Evolutionary conservation across 1,140 invertebrate species (phyloP).

Genomic region (Diachasmimorpha longicaudata): DNA sequence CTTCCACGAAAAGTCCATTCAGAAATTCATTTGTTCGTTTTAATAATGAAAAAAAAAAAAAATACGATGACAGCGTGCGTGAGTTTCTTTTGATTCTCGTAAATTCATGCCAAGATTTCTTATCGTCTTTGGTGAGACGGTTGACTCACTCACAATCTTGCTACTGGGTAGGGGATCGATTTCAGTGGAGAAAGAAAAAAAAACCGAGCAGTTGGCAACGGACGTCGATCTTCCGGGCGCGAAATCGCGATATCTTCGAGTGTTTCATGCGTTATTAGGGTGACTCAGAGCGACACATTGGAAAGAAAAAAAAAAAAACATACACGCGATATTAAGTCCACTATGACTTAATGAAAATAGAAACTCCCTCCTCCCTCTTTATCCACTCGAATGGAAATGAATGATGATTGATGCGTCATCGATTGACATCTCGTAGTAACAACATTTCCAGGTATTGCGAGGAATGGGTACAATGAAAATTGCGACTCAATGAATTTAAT

Average conservation of each 20-base stretch:
- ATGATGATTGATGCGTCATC: background rate
- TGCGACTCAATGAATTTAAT: background rate
- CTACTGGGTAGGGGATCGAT: constrained; percentile 1
- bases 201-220: background rate
- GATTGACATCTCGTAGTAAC: constrained; percentile 1
- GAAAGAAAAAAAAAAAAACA: background rate
- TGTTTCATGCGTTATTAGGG: background rate
- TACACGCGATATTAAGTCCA: background rate
- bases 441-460: background rate
- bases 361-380: background rate
- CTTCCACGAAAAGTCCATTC: background rate
- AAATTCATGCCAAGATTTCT: background rate
- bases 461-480: background rate
- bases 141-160: background rate
- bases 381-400: background rate
- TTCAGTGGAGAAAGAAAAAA: background rate
- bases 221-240: constrained; percentile 2
- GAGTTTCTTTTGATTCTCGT: background rate
- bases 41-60: background rate
- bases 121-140: background rate
- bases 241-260: background rate
- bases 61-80: background rate
- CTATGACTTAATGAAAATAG: no score
- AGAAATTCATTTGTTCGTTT: background rate
- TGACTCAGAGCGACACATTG: background rate